phyloP scores from a whole-genome alignment of 2,888 invertebrate species.

The Drosophila paucipuncta region DNA sequence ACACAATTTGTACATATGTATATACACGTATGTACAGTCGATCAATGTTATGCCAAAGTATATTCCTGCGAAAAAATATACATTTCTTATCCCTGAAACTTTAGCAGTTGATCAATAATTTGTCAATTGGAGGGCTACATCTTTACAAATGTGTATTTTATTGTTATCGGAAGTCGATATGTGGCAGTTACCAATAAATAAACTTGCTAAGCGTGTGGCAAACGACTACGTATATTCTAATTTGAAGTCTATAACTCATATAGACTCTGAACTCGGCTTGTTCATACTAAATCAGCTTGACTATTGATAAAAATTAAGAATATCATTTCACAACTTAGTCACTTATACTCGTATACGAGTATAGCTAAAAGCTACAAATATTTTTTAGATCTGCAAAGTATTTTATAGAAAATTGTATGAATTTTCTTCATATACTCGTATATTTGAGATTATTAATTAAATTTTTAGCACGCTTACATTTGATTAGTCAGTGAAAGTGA shows the following conservation, averaged over 20 bases:
- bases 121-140: background rate
- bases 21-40: background rate
- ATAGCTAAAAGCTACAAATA: background rate
- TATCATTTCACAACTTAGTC: background rate
- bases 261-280: background rate
- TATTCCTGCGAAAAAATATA: background rate
- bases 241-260: background rate
- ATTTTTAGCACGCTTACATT: background rate
- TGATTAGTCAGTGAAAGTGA: constrained; percentile 6
- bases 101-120: background rate
- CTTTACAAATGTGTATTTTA: background rate
- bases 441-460: background rate
- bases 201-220: background rate
- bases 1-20: background rate
- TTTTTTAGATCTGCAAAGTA: background rate
- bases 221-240: background rate
- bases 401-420: background rate
- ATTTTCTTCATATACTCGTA: background rate
- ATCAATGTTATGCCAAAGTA: background rate
- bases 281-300: background rate
- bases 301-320: background rate
- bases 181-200: background rate
- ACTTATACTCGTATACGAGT: too few species aligned
- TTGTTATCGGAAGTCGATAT: background rate
- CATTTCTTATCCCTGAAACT: background rate